Conservation (phyloP, 92 coral and sea anemone species). For the Epizoanthus rinbou region DNA sequence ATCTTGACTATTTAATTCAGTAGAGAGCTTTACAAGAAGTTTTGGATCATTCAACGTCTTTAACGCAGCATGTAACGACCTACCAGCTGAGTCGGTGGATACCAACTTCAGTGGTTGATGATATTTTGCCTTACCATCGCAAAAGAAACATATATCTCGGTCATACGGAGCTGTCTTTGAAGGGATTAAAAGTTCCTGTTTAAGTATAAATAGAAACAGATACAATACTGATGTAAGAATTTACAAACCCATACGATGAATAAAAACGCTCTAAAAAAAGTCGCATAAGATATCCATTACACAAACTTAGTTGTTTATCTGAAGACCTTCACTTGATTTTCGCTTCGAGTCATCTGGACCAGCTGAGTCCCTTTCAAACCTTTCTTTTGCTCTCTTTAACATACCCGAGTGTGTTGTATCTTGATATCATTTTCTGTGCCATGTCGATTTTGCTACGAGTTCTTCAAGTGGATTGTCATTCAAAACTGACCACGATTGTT, state of each 20-base stretch:
- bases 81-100: slow-evolving; percentile 51
- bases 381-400: slow-evolving; percentile 46
- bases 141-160: slow-evolving; percentile 60
- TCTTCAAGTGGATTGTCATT: slow-evolving; percentile 11
- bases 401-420: slow-evolving; percentile 43
- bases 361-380: slow-evolving; percentile 38
- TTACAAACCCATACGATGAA: too few relatives aligned
- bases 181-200: slow-evolving; percentile 26
- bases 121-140: slow-evolving; percentile 45
- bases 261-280: too few relatives aligned
- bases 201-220: neutral
- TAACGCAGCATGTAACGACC: slow-evolving; percentile 40
- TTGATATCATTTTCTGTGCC: slow-evolving; percentile 58
- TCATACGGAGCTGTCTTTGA: slow-evolving; percentile 65
- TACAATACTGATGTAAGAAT: too few relatives aligned
- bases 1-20: slow-evolving; percentile 53
- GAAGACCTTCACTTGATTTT: slow-evolving; percentile 41
- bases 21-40: slow-evolving; percentile 51
- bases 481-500: slow-evolving; percentile 37
- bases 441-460: slow-evolving; percentile 39
- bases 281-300: too few relatives aligned
- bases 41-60: slow-evolving; percentile 20
- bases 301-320: neutral
- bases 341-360: slow-evolving; percentile 45
- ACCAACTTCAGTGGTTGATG: slow-evolving; percentile 42